Percentiles rank a stretch among this genome's conserved stretches.
phyloP scores from a whole-genome alignment of 2,113 vertebrate genomes.

The Vulpes ferrilata region DNA sequence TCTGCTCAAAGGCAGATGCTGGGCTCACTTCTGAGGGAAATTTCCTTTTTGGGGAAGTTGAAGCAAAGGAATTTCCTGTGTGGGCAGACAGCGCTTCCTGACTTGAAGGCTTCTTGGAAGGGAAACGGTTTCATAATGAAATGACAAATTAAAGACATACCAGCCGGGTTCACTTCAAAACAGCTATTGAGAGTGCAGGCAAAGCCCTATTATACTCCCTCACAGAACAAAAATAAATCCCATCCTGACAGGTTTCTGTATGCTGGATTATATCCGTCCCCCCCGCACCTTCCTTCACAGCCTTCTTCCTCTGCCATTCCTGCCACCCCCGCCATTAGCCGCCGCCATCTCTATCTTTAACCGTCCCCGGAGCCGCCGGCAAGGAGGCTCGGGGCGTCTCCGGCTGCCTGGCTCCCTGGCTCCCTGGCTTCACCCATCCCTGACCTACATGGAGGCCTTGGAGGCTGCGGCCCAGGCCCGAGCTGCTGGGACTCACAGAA shows the following conservation, averaged over 20 bases:
- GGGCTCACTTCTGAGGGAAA: slow-evolving; percentile 95
- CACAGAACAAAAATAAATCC: slow-evolving; percentile 88
- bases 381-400: background rate
- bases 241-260: slow-evolving; percentile 87
- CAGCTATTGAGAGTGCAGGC: slow-evolving; percentile 87
- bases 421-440: background rate
- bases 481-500: background rate
- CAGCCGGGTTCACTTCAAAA: slow-evolving; percentile 90
- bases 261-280: slow-evolving; percentile 81
- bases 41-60: slow-evolving; percentile 99
- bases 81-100: slow-evolving; percentile 99
- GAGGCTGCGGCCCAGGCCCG: background rate
- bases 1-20: slow-evolving; percentile 90
- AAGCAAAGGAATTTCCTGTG: slow-evolving; percentile 99
- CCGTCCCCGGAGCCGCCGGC: background rate
- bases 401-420: background rate
- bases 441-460: background rate
- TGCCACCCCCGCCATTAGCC: slow-evolving; percentile 70
- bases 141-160: slow-evolving; percentile 92
- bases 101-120: slow-evolving; percentile 97
- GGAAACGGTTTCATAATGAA: slow-evolving; percentile 95
- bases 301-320: slow-evolving; percentile 55
- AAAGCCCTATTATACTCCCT: slow-evolving; percentile 86
- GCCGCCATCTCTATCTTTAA: slow-evolving; percentile 43
- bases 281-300: slow-evolving; percentile 74